Evolutionary conservation across 1,140 invertebrate genomes (phyloP), one percentile per base, ranked within the genome.

Genomic region (Caerostris extrusa): DNA sequence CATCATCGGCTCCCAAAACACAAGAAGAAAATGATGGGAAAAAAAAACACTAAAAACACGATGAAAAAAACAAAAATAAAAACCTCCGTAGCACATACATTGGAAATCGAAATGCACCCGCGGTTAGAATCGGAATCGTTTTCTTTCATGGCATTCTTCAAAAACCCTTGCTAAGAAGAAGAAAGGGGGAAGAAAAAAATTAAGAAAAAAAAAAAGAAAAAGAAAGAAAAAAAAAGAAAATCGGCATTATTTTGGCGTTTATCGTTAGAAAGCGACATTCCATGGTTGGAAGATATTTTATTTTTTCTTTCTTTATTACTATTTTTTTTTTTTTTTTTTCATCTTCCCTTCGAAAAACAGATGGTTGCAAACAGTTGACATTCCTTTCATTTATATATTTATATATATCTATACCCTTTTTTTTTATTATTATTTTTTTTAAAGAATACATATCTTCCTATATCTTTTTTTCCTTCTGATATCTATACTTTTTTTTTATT

Each of bases 201-300:
- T 50, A 69, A n/a, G 17, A 53, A n/a, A 58, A 55, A 57, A 85
- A 92, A 64, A 67, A 91, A 93, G 12, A n/a, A 58, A 69, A n/a
- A 53, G 19, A n/a, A 58, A 55, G 56, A 56, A 71, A 53, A 7
- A 34, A 50, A 58, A 71, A 87, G 58, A 69, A 86, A 83, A 61
- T 19, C 56, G 53, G 69, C 55, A 93, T 93, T 87, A 87, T 87
- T 93, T 87, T 56, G 57, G 64, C 91, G 91, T 93, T 93, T 93
- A 93, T 93, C 83, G 91, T 93, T 93, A 93, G 83, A 93, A 93
- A 93, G 91, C 91, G 91, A 87, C 91, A 93, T 93, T 87, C 91
- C 91, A 87, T 93, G 64, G 55, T 50, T 55, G 34, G 61, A 10
- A 14, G 53, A 90, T 50, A 56, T 5, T 69, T 90, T 57, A 6